Conservation (phyloP, 2,888 invertebrate genomes). For the Halictus ligatus region DNA sequence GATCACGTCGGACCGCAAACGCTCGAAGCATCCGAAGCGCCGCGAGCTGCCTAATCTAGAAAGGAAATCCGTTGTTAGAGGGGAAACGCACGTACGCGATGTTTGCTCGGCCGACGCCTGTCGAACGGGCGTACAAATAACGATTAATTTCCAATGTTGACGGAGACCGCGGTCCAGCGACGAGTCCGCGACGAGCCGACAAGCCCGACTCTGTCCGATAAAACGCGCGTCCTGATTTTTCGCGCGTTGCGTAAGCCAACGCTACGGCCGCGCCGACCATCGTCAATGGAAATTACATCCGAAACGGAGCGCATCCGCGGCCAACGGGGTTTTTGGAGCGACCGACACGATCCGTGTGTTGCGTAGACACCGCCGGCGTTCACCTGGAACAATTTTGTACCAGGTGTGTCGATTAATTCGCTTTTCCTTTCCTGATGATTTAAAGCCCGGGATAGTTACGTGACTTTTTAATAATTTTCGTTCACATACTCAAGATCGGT, state of each 20-base stretch:
- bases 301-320: conserved; percentile 1
- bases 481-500: too few species aligned
- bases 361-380: not conserved
- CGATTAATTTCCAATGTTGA: conserved; percentile 48
- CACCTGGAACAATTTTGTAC: not conserved
- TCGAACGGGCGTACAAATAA: conserved; percentile 19
- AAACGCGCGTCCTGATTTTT: conserved; percentile 35
- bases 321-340: not conserved
- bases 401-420: not conserved
- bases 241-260: conserved; percentile 11
- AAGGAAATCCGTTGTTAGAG: conserved; percentile 23
- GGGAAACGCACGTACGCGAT: conserved; percentile 14
- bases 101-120: not conserved
- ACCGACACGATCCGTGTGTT: not conserved
- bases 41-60: not conserved
- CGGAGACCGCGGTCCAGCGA: conserved; percentile 16
- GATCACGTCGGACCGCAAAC: conserved; percentile 1
- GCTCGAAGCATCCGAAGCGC: not conserved
- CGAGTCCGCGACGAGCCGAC: not conserved
- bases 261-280: conserved; percentile 10
- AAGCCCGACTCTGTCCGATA: conserved; percentile 3
- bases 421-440: not conserved
- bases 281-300: conserved; percentile 19
- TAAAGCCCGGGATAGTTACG: too few species aligned
- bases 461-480: too few species aligned